Evolutionary conservation across 2,888 invertebrate genomes (phyloP).

Genomic region (Ophraella communa): DNA sequence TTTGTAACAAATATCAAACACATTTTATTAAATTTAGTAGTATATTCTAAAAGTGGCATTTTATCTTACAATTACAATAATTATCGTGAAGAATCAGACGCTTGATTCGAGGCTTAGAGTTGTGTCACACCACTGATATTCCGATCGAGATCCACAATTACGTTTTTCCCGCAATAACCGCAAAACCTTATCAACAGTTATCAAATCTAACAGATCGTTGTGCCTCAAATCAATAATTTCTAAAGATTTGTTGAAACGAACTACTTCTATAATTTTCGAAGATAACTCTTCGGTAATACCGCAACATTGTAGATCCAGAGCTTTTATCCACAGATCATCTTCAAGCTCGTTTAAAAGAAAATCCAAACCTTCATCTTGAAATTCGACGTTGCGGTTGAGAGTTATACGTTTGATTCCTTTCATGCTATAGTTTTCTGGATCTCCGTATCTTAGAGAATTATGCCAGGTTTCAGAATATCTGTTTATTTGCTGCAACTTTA

Average conservation of each 20-base stretch:
- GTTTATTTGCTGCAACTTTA: slow-evolving; percentile 64
- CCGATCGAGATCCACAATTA: slow-evolving; percentile 45
- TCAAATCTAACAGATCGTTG: slow-evolving; percentile 59
- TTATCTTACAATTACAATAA: no score
- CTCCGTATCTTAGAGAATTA: slow-evolving; percentile 77
- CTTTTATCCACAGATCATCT: slow-evolving; percentile 84
- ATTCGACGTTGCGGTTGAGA: slow-evolving; percentile 71
- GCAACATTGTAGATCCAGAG: slow-evolving; percentile 78
- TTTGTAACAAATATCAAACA: no score
- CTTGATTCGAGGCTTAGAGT: slow-evolving; percentile 44
- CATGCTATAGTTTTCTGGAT: slow-evolving; percentile 76
- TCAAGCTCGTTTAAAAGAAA: slow-evolving; percentile 71
- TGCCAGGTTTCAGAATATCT: slow-evolving; percentile 84
- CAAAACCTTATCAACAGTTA: slow-evolving; percentile 52
- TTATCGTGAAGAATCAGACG: no score
- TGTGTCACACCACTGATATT: slow-evolving; percentile 56
- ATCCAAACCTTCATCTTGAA: slow-evolving; percentile 70
- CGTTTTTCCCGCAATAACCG: slow-evolving; percentile 53
- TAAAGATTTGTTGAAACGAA: slow-evolving; percentile 71
- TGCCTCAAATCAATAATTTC: slow-evolving; percentile 72
- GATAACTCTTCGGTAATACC: slow-evolving; percentile 72
- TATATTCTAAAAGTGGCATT: no score
- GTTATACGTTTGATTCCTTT: slow-evolving; percentile 74
- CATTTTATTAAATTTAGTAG: no score
- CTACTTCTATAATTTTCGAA: slow-evolving; percentile 64